A percentile compares a stretch with the other conserved stretches of the same genome.
Evolutionary conservation across 2,888 invertebrate genomes (phyloP).

Genomic region (Epinotia ramella): DNA sequence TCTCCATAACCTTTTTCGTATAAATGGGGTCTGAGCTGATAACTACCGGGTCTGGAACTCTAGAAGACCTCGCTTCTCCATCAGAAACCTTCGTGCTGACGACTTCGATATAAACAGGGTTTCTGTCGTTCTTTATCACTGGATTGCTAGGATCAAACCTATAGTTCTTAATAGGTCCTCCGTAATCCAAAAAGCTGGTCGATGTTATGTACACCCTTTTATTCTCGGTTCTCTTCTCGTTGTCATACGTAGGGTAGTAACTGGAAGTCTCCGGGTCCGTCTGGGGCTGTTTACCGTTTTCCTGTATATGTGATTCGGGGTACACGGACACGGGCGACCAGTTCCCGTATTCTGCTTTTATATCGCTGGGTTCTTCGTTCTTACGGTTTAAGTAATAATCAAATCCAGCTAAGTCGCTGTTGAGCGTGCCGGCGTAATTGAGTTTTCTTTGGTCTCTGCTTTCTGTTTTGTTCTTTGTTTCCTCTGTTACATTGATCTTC

Average conservation of each 20-base stretch:
- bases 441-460: conserved; percentile 78
- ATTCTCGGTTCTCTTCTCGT: conserved; percentile 73
- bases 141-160: conserved; percentile 81
- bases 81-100: conserved; percentile 81
- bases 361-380: conserved; percentile 75
- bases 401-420: conserved; percentile 79
- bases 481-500: conserved; percentile 62
- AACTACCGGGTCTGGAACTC: conserved; percentile 88
- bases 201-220: conserved; percentile 82
- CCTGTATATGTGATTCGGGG: conserved; percentile 79
- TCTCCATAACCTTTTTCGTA: conserved; percentile 82
- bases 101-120: conserved; percentile 83
- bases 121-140: conserved; percentile 83
- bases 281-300: conserved; percentile 73
- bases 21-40: conserved; percentile 88
- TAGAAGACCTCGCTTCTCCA: conserved; percentile 75
- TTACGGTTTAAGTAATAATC: conserved; percentile 79
- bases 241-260: conserved; percentile 80
- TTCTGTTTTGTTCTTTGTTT: conserved; percentile 75
- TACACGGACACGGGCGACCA: conserved; percentile 83
- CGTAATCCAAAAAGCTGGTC: conserved; percentile 74
- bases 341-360: conserved; percentile 82
- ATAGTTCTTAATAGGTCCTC: conserved; percentile 75
- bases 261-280: conserved; percentile 74
- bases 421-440: conserved; percentile 68